phyloP scores from a whole-genome alignment of 2,888 invertebrate species.

The Sialis fuliginosa region DNA sequence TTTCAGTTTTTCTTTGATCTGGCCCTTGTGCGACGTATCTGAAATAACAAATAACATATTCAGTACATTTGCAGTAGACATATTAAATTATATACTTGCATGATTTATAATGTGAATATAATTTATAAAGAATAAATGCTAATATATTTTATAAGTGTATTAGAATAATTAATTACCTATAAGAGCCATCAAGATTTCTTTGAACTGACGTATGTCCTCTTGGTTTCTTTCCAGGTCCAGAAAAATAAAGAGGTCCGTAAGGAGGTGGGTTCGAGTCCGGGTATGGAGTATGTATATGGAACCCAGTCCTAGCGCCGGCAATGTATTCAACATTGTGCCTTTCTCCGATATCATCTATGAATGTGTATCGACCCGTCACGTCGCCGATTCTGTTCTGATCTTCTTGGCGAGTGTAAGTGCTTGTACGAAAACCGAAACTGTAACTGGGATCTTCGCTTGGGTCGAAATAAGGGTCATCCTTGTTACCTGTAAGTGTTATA shows the following conservation, averaged over 20 bases:
- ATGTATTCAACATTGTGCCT: conserved; percentile 58
- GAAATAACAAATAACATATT: conserved; percentile 6
- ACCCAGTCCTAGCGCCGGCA: conserved; percentile 58
- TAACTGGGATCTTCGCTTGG: conserved; percentile 64
- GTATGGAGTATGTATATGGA: conserved; percentile 50
- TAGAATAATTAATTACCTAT: conserved; percentile 27
- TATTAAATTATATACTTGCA: not conserved
- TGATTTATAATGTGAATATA: too few relatives aligned
- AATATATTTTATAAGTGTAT: too few relatives aligned
- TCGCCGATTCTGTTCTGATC: conserved; percentile 23
- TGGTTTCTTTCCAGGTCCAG: conserved; percentile 40
- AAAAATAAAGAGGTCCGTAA: conserved; percentile 42
- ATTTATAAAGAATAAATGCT: too few relatives aligned
- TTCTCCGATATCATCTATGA: conserved; percentile 57
- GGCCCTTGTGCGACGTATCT: conserved; percentile 61
- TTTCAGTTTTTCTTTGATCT: conserved; percentile 56
- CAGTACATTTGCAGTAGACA: not conserved
- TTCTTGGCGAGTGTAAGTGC: conserved; percentile 49
- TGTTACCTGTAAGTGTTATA: conserved; percentile 21
- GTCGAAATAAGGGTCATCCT: conserved; percentile 55
- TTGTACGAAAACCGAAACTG: conserved; percentile 46
- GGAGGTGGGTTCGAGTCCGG: conserved; percentile 49
- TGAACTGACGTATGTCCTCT: conserved; percentile 56
- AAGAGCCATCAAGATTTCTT: conserved; percentile 53
- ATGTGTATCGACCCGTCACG: conserved; percentile 45